Conservation (phyloP, 2,888 invertebrate genomes). For the Drosophila nr. medialis region DNA sequence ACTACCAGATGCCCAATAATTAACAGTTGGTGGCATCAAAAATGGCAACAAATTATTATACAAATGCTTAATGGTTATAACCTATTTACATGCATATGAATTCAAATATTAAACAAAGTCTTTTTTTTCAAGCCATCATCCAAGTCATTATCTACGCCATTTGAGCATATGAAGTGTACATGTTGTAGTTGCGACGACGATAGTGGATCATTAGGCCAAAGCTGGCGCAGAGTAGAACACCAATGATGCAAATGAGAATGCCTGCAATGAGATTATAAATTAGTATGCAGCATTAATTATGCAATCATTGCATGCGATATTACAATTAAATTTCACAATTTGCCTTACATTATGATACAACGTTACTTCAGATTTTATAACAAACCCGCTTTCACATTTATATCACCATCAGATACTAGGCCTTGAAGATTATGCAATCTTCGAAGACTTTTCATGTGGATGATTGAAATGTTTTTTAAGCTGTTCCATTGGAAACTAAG, state of each 20-base stretch:
- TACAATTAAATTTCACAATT: not conserved
- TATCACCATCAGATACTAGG: not conserved
- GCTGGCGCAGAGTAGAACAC: slow-evolving; percentile 74
- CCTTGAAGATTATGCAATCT: not conserved
- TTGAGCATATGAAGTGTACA: slow-evolving; percentile 79
- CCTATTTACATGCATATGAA: slow-evolving; percentile 1
- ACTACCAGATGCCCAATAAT: slow-evolving; percentile 14
- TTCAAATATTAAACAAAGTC: slow-evolving; percentile 22
- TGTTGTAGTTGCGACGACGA: slow-evolving; percentile 80
- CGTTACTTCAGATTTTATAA: not conserved
- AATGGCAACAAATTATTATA: slow-evolving; percentile 14
- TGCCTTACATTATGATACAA: not conserved
- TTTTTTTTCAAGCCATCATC: slow-evolving; percentile 14
- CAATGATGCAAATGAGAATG: slow-evolving; percentile 78
- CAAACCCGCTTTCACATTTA: not conserved
- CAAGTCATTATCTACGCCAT: slow-evolving; percentile 71
- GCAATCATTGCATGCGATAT: not conserved
- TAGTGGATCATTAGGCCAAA: slow-evolving; percentile 81
- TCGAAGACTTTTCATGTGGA: not conserved
- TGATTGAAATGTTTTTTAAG: not conserved
- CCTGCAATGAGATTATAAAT: slow-evolving; percentile 45
- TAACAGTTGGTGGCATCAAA: slow-evolving; percentile 23
- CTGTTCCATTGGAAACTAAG: not conserved
- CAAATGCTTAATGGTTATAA: slow-evolving; percentile 1
- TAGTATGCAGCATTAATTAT: slow-evolving; percentile 3